Base-by-base conservation (phyloP, 92 coral and sea anemone species). In the Heteractis magnifica region DNA sequence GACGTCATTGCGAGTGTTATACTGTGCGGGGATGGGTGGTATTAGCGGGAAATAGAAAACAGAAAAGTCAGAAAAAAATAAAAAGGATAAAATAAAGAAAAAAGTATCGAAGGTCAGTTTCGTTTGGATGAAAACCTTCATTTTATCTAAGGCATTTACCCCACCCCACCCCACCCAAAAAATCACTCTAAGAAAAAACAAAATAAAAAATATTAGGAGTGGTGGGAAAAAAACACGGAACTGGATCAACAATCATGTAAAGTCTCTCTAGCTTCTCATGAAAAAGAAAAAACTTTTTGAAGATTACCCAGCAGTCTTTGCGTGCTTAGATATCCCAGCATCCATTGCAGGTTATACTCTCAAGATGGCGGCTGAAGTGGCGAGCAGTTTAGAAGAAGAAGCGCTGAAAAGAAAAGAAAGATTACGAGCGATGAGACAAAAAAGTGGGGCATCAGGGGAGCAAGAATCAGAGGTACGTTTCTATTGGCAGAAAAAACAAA, bases 301-400 rank as follows among this genome's bases (percentile, higher is more conserved):
- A 58, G 15, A 13, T 58, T 58, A 58, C 64, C 64, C 64, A 58
- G 13, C 59, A 79, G 20, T 19, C 93, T 34, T 62, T 62, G 64
- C 0, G 64, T 58, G 64, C 64, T 0, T 62, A n/a, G 23, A 15
- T 26, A 59, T 81, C 93, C 93, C 93, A 77, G 65, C 59, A 79
- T 48, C 21, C 90, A 62, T 59, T 87, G 85, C 89, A 82, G 52
- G 44, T 70, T 0, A 51, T 26, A 15, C 53, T 82, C 81, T 77
- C 93, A 96, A 96, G 53, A 96, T 96, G 99, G 98, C 99, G 94
- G 98, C 96, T 41, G 85, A 87, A 86, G 90, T 92, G 62, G 91
- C 90, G 10, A 65, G 87, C 52, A 83, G 87, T 75, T 81, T 93
- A 56, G 95, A 94, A 84, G 98, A 94, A 87, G 99, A 94, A 92